These are phyloP conservation scores for Sisor rabdophorus DNA, from an alignment of 2,113 vertebrate genomes.

Conservation along the genomic window DNA sequence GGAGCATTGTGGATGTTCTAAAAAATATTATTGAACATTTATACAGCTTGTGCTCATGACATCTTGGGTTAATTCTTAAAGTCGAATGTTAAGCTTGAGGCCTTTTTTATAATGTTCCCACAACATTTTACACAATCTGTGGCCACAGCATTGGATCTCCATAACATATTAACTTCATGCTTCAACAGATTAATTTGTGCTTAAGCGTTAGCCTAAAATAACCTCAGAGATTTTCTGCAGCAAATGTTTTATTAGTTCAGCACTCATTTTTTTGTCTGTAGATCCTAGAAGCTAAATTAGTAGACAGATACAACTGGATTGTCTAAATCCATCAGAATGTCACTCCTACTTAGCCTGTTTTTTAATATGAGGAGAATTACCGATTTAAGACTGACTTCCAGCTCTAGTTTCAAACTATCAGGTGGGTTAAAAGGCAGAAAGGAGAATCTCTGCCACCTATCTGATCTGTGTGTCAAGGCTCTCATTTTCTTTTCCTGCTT, in stretches of 20 bases:
- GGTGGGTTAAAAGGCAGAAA: slow-evolving; percentile 37
- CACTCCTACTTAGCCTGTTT: background rate
- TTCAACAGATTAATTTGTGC: too few species aligned
- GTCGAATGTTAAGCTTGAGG: background rate
- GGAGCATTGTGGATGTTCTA: background rate
- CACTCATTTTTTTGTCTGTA: background rate
- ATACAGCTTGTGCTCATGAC: too few species aligned
- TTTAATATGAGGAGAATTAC: background rate
- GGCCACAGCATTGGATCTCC: background rate
- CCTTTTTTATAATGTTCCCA: background rate
- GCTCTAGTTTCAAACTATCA: slow-evolving; percentile 16
- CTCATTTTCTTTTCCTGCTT: slow-evolving; percentile 35
- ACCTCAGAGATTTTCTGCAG: background rate
- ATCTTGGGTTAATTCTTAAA: background rate
- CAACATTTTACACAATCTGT: background rate
- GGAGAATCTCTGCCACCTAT: slow-evolving; percentile 25
- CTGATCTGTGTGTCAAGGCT: slow-evolving; percentile 34
- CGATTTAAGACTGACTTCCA: background rate
- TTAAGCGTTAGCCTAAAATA: background rate
- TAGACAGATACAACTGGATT: background rate
- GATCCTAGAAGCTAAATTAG: background rate
- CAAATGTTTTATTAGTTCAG: slow-evolving; percentile 6
- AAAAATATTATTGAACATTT: too few species aligned
- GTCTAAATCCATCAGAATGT: background rate
- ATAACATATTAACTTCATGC: background rate